Percentiles rank a stretch among this genome's conserved stretches.
phyloP scores from a whole-genome alignment of 2,888 invertebrate genomes.

The Ptilodon capucinus region DNA sequence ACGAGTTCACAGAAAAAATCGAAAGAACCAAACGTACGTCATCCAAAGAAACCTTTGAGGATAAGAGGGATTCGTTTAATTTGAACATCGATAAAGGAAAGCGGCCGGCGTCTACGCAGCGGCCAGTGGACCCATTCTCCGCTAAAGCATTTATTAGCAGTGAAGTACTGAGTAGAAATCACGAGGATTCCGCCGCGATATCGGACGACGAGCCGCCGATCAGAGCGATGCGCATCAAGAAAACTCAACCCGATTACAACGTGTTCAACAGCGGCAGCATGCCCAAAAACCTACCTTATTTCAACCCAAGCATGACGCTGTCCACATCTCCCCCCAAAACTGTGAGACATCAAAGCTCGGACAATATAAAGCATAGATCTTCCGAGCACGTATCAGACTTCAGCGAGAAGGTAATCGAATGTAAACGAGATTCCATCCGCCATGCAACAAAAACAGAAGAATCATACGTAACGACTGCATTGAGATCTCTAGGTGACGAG shows the following conservation, averaged over 20 bases:
- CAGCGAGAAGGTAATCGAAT: conserved; percentile 56
- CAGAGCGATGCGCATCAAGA: conserved; percentile 64
- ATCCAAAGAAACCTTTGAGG: conserved; percentile 67
- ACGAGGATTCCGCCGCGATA: conserved; percentile 59
- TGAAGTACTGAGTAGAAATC: conserved; percentile 54
- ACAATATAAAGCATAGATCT: conserved; percentile 69
- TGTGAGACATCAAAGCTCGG: conserved; percentile 65
- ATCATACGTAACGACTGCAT: conserved; percentile 59
- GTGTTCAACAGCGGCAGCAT: conserved; percentile 70
- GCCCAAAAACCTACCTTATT: conserved; percentile 73
- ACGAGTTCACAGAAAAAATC: conserved; percentile 63
- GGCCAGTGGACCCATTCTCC: conserved; percentile 64
- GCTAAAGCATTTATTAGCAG: conserved; percentile 72
- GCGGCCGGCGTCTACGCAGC: conserved; percentile 65
- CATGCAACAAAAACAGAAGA: conserved; percentile 62
- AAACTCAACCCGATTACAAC: conserved; percentile 56
- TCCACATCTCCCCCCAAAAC: conserved; percentile 68
- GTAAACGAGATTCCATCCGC: conserved; percentile 57
- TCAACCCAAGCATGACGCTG: conserved; percentile 63
- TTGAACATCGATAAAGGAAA: conserved; percentile 64
- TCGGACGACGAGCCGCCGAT: conserved; percentile 65
- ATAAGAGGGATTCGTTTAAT: conserved; percentile 62
- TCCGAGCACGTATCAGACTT: conserved; percentile 65
- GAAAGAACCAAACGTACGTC: conserved; percentile 59
- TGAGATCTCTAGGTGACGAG: conserved; percentile 73